Conservation (phyloP, 2,797 vertebrate genomes). For the Peromyscus attwateri region DNA sequence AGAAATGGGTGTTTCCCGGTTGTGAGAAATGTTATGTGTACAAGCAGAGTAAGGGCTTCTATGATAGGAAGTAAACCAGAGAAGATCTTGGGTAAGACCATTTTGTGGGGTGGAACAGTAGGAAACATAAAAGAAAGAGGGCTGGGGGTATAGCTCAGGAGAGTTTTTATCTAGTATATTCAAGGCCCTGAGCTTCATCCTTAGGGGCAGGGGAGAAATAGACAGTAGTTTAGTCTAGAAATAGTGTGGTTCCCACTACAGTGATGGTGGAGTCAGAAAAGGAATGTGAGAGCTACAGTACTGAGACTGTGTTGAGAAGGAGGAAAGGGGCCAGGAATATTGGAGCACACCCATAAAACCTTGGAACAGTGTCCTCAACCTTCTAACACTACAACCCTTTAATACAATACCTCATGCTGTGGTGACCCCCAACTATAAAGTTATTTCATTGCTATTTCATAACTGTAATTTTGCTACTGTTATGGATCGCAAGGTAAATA, state of each 20-base stretch:
- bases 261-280: background rate
- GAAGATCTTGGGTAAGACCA: background rate
- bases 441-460: background rate
- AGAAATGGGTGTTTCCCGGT: no score
- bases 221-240: background rate
- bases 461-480: background rate
- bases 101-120: background rate
- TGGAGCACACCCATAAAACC: background rate
- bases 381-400: background rate
- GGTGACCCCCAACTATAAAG: background rate
- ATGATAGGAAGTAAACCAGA: background rate
- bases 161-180: background rate
- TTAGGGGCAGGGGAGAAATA: background rate
- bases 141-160: background rate
- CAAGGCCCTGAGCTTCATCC: background rate
- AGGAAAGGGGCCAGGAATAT: background rate
- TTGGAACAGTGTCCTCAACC: background rate
- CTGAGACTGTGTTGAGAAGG: background rate
- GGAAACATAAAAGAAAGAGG: background rate
- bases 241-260: background rate
- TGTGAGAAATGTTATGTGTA: background rate
- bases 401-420: background rate
- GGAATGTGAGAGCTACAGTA: background rate
- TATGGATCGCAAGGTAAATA: background rate
- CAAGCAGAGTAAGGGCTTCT: background rate